A percentile compares a stretch with the other conserved stretches of the same genome.
Evolutionary conservation across 2,888 invertebrate species (phyloP).

Genomic region (Nemoura dubitans): DNA sequence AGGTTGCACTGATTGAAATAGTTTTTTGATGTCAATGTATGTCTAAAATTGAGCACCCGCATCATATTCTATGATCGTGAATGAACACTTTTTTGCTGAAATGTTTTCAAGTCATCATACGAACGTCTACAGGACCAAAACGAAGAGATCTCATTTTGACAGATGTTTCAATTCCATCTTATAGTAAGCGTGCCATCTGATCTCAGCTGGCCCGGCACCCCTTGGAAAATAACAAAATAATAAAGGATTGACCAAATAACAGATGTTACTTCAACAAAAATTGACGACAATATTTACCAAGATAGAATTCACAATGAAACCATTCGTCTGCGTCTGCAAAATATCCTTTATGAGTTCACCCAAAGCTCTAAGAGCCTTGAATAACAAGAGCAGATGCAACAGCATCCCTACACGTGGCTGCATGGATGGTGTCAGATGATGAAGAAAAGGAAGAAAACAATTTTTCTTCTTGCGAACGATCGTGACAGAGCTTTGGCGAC

Average conservation of each 20-base stretch:
- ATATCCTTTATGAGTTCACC: not conserved
- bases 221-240: not conserved
- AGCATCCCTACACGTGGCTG: not conserved
- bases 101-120: too few species aligned
- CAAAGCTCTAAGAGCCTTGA: not conserved
- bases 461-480: not conserved
- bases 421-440: not conserved
- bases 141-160: not conserved
- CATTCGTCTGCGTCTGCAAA: not conserved
- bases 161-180: not conserved
- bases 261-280: not conserved
- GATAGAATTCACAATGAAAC: not conserved
- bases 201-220: not conserved
- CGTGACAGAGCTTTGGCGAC: not conserved
- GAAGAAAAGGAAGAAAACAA: not conserved
- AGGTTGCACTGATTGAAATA: too few species aligned
- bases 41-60: too few species aligned
- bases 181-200: not conserved
- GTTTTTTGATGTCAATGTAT: too few species aligned
- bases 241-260: not conserved
- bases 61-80: too few species aligned
- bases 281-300: constrained; percentile 7
- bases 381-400: not conserved
- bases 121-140: too few species aligned
- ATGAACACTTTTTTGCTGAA: too few species aligned